Conservation (phyloP, 2,888 invertebrate species). For the Melanophora roralis region DNA sequence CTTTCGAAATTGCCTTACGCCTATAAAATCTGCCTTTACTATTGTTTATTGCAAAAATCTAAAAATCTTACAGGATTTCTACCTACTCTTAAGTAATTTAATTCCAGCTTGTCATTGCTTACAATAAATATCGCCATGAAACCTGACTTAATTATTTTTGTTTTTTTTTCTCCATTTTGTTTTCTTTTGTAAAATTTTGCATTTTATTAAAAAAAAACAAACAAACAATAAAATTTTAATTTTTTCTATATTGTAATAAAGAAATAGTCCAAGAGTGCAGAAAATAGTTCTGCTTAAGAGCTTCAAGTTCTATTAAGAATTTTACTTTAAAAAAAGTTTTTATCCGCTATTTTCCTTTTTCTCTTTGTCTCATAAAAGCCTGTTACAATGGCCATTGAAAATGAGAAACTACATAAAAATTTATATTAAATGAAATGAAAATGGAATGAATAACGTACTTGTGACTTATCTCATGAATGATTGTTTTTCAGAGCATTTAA, state of each 20-base stretch:
- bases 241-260: slow-evolving; percentile 33
- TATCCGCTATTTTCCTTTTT: background rate
- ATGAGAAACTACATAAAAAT: background rate
- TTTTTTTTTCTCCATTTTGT: background rate
- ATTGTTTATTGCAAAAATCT: too few relatives aligned
- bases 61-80: too few relatives aligned
- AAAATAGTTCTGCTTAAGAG: slow-evolving; percentile 29
- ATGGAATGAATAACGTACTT: background rate
- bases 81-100: background rate
- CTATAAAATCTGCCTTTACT: too few relatives aligned
- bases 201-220: background rate
- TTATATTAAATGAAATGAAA: background rate
- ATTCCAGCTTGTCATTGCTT: background rate
- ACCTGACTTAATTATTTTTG: background rate
- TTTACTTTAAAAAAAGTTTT: slow-evolving; percentile 8
- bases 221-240: slow-evolving; percentile 33
- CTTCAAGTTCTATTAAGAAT: slow-evolving; percentile 5
- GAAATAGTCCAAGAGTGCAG: slow-evolving; percentile 1
- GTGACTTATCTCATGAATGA: background rate
- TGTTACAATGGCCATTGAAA: slow-evolving; percentile 24
- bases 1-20: too few relatives aligned
- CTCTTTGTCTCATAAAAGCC: background rate
- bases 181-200: background rate
- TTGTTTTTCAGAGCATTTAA: slow-evolving; percentile 24
- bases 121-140: background rate